Percentiles rank a stretch among this genome's conserved stretches.
Evolutionary conservation across 1,140 invertebrate genomes (phyloP).

Genomic region (Zelostemma sp.): DNA sequence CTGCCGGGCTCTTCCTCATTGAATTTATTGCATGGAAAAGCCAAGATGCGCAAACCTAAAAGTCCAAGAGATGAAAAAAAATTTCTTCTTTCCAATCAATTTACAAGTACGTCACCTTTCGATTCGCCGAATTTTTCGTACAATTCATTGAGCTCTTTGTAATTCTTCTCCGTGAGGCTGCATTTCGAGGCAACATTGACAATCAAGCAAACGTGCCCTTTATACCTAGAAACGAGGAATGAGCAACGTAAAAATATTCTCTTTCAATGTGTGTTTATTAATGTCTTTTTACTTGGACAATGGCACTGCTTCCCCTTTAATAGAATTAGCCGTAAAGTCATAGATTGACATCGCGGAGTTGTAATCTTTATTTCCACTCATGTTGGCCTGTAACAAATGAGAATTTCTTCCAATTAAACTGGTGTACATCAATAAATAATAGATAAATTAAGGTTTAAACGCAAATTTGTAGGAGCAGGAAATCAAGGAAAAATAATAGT

Average conservation of each 20-base stretch:
- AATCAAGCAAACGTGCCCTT: slow-evolving; percentile 81
- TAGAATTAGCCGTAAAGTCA: slow-evolving; percentile 82
- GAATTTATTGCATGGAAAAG: slow-evolving; percentile 98
- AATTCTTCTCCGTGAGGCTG: slow-evolving; percentile 85
- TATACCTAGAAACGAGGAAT: slow-evolving; percentile 69
- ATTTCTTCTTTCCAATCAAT: neutral
- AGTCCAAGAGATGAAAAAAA: too few relatives aligned
- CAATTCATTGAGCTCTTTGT: slow-evolving; percentile 82
- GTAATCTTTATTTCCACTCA: slow-evolving; percentile 70
- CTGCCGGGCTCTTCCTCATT: slow-evolving; percentile 83
- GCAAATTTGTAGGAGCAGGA: too few relatives aligned
- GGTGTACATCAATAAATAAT: too few relatives aligned
- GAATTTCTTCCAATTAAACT: neutral
- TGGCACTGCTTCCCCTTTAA: slow-evolving; percentile 80
- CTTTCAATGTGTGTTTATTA: neutral
- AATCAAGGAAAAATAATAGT: too few relatives aligned
- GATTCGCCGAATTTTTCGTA: slow-evolving; percentile 79
- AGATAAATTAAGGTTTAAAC: too few relatives aligned
- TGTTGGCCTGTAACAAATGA: slow-evolving; percentile 46
- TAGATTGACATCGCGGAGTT: slow-evolving; percentile 82
- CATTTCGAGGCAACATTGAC: slow-evolving; percentile 93
- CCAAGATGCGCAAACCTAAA: slow-evolving; percentile 80
- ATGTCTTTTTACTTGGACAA: slow-evolving; percentile 75
- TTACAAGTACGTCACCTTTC: slow-evolving; percentile 69
- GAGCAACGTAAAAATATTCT: neutral